Base-by-base conservation (phyloP, 1,140 invertebrate genomes). In the Drosophila parabipectinata region DNA sequence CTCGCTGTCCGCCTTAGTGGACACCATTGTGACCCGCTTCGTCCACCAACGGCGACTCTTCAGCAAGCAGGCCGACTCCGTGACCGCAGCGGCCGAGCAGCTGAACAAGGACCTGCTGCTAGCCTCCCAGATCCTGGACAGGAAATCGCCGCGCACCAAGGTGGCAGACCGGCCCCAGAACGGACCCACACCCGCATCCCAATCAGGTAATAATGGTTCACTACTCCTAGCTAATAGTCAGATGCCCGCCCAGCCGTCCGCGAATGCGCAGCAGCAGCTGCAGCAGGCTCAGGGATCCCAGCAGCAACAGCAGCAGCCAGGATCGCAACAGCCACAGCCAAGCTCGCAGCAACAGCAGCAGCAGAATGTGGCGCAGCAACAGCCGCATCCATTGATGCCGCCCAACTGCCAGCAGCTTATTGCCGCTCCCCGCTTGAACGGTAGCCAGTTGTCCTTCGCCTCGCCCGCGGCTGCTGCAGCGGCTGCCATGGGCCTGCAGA, bases 11-110 rank as follows among this genome's bases (percentile, higher is more conserved):
- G 96, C 95, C 62, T 93, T 98, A n/a, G 97, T 98, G 64, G 98
- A 98, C 92, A 96, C 95, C 8, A 96, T 98, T 54, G 94, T 98
- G 47, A 95, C 95, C 12, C 94, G 96, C 71, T 98, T 97, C 87
- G 94, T 97, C 41, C 96, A 97, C 72, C 96, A 97, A 84, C 94
- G 95, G 60, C 93, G 95, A 72, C 95, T 95, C 72, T 93, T 95
- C 59, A 95, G 94, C 48, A 97, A 97, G 89, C 95, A 96, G 85
- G 94, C 94, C 45, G 96, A 97, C 79, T 94, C 94, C 21, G 94
- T 95, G 10, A 94, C 95, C 14, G 95, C 94, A 0, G 95, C 95
- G 1, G 95, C 95, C 3, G 96, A 97, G 77, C 95, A 96, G 91
- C 92, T 97, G 9, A 97, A 96, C 92, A 97, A 97, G 92, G 96